A percentile compares a stretch with the other conserved stretches of the same genome.
phyloP scores from a whole-genome alignment of 2,113 vertebrate genomes.

The Chaenogobius annularis region DNA sequence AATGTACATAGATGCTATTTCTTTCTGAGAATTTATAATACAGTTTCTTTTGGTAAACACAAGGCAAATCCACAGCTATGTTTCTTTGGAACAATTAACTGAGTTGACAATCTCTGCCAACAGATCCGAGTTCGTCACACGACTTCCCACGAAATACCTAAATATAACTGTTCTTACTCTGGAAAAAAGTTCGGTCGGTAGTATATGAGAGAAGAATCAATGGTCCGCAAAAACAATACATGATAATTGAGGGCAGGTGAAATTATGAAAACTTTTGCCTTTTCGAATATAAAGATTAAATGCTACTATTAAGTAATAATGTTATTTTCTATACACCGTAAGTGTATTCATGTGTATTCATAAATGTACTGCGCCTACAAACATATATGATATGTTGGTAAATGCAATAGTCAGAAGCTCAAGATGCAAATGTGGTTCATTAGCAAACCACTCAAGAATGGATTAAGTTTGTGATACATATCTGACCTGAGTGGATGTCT shows the following conservation, averaged over 20 bases:
- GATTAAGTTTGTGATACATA: conserved; percentile 56
- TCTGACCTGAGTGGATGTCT: conserved; percentile 46
- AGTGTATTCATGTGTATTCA: background rate
- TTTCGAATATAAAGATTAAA: background rate
- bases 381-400: background rate
- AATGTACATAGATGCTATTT: conserved; percentile 5
- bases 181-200: too few species aligned
- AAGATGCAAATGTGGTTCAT: conserved; percentile 38
- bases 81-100: background rate
- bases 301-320: background rate
- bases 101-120: background rate
- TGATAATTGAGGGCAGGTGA: background rate
- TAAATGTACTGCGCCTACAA: background rate
- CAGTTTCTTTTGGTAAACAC: too few species aligned
- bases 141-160: background rate
- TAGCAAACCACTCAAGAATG: conserved; percentile 71
- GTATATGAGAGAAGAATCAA: background rate
- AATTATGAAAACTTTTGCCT: background rate
- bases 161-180: background rate
- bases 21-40: too few species aligned
- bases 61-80: too few species aligned
- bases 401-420: background rate
- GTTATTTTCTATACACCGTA: background rate
- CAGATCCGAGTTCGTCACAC: background rate
- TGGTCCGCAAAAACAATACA: background rate